Evolutionary conservation across 2,113 vertebrate genomes (phyloP).

Genomic region (Aix galericulata): DNA sequence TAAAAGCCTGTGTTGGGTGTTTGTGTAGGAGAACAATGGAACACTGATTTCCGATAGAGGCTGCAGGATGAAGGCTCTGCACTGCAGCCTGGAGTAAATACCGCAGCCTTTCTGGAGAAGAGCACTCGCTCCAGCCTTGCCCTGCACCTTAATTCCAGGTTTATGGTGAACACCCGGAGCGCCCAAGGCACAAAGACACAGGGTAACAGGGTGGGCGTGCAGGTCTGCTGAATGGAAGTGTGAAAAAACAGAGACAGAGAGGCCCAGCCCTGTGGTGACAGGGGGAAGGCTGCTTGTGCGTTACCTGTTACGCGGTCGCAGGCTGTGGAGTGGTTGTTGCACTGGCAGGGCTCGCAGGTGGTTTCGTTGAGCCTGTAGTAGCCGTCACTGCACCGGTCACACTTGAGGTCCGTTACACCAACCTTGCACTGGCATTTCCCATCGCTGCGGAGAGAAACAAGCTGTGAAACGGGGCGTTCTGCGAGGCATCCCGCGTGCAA

Average conservation of each 20-base stretch:
- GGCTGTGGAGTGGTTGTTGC: slow-evolving; percentile 71
- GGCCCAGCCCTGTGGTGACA: background rate
- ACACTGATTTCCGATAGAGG: background rate
- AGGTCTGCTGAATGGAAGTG: background rate
- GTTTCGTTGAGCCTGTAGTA: slow-evolving; percentile 61
- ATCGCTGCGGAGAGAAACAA: slow-evolving; percentile 61
- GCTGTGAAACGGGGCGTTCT: background rate
- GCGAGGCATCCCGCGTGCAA: background rate
- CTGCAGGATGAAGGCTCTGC: slow-evolving; percentile 10
- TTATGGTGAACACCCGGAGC: background rate
- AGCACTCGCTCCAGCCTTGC: background rate
- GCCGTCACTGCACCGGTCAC: slow-evolving; percentile 72
- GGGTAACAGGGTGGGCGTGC: background rate
- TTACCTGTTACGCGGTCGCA: slow-evolving; percentile 77
- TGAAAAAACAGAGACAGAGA: background rate
- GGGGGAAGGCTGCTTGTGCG: background rate
- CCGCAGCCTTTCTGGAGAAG: background rate
- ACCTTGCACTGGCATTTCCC: slow-evolving; percentile 77
- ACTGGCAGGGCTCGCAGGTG: slow-evolving; percentile 70
- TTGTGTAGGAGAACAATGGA: slow-evolving; percentile 46
- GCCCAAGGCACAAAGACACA: background rate
- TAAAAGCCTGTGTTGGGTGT: background rate
- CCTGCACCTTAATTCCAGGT: background rate
- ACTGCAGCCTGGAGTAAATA: background rate
- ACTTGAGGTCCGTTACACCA: slow-evolving; percentile 64